Base-by-base conservation (phyloP, 1,140 invertebrate species). In the Thaumatotibia leucotreta region DNA sequence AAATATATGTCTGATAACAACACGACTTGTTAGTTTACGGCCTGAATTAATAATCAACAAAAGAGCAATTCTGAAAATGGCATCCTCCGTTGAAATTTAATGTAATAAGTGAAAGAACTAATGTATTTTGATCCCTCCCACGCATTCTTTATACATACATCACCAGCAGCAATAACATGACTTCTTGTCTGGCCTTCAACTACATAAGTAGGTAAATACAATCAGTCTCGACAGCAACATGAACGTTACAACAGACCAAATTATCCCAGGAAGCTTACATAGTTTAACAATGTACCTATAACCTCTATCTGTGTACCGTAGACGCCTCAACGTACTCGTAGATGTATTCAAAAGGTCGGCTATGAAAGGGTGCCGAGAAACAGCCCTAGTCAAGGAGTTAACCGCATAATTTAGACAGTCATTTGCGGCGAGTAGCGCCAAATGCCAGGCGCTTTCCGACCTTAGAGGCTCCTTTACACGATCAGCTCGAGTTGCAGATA, bases 341-440 rank as follows among this genome's bases (percentile, higher is more conserved):
- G 29, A 32, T 62, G 49, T 65, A 65, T 27, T 14, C 20, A 39
- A 81, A 83, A 83, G 77, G 75, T 80, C 79, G 65, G 45, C 39
- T 54, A 64, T 63, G 50, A 76, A 76, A 78, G 69, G 67, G 69
- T 77, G 72, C 74, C 64, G 66, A 72, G 65, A 61, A 69, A 52
- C 63, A 70, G 65, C 49, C 66, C 61, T 65, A 70, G 63, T 67
- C 52, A 33, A 67, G 64, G 66, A 75, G 66, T 69, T 77, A 82
- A 82, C 76, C 75, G 70, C 74, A 77, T 84, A 81, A 83, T 80
- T 77, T 77, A 73, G 72, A 72, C 72, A 78, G 69, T 79, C 69
- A 77, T 79, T 81, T 77, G 66, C 65, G 68, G 63, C 68, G 68
- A 69, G 64, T 58, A 67, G 62, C 65, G 65, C 39, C 68, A 79